Conservation (phyloP, 2,113 vertebrate genomes). For the Cacatua alba region DNA sequence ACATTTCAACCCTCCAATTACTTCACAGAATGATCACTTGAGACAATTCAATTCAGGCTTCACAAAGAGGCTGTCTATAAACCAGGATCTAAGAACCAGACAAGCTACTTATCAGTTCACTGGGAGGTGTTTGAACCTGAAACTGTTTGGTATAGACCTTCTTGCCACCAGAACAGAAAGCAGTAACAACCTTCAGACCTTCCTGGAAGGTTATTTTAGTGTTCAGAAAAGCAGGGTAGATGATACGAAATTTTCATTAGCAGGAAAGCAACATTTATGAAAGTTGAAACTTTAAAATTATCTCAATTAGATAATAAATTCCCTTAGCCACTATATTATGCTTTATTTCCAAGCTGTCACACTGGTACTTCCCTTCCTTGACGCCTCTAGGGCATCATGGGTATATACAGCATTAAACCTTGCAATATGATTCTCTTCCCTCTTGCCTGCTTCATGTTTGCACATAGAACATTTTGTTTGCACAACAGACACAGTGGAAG, state of each 20-base stretch:
- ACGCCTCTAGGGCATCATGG: neutral
- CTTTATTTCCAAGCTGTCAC: neutral
- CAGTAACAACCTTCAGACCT: neutral
- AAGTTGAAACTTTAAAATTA: neutral
- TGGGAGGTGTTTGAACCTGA: neutral
- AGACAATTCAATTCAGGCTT: slow-evolving; percentile 22
- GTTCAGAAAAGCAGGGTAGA: neutral
- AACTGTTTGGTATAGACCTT: neutral
- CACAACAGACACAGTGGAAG: neutral
- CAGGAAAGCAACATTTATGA: neutral
- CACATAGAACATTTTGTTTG: neutral
- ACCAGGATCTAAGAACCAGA: slow-evolving; percentile 2
- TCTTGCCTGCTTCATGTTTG: neutral
- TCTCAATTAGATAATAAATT: neutral
- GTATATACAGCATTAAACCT: neutral
- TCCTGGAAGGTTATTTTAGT: neutral
- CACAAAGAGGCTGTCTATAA: neutral
- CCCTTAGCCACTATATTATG: neutral
- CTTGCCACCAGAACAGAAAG: neutral
- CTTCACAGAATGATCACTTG: slow-evolving; percentile 5
- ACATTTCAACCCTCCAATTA: slow-evolving; percentile 27
- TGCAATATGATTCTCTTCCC: neutral
- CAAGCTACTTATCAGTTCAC: slow-evolving; percentile 31
- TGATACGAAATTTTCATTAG: neutral
- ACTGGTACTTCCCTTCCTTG: neutral